A percentile compares a stretch with the other conserved stretches of the same genome.
phyloP scores from a whole-genome alignment of 1,140 invertebrate genomes.

The Bombus superbus region DNA sequence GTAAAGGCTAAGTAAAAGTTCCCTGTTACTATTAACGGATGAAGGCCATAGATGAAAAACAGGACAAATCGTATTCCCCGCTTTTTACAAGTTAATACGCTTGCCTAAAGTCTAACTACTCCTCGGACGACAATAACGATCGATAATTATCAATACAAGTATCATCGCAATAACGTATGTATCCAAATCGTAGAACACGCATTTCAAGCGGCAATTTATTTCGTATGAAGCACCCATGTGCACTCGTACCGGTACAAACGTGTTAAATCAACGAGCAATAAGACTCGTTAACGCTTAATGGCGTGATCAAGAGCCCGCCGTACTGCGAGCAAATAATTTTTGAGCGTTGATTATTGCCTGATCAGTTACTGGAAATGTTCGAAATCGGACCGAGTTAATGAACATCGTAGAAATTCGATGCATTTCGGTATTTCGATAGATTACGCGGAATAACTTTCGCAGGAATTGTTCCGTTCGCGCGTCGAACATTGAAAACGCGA shows the following conservation, averaged over 20 bases:
- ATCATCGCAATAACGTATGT: background rate
- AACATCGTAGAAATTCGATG: background rate
- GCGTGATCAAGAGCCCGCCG: background rate
- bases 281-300: constrained; percentile 3
- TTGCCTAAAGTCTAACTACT: too few relatives aligned
- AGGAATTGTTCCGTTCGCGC: background rate
- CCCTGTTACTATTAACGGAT: too few relatives aligned
- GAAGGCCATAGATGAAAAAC: too few relatives aligned
- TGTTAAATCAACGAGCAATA: constrained; percentile 32
- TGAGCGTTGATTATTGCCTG: background rate
- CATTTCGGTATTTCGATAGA: constrained; percentile 22
- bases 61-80: too few relatives aligned
- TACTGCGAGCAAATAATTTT: constrained; percentile 14
- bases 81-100: too few relatives aligned
- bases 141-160: background rate
- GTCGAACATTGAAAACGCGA: background rate
- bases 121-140: background rate
- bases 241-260: background rate
- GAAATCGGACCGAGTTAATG: background rate
- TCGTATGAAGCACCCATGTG: background rate
- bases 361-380: background rate
- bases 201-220: background rate
- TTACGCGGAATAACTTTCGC: background rate
- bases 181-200: background rate
- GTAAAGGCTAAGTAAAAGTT: too few relatives aligned